Percentiles rank a stretch among this genome's conserved stretches.
Evolutionary conservation across 2,888 invertebrate genomes (phyloP).

Genomic region (Eupithecia insigniata): DNA sequence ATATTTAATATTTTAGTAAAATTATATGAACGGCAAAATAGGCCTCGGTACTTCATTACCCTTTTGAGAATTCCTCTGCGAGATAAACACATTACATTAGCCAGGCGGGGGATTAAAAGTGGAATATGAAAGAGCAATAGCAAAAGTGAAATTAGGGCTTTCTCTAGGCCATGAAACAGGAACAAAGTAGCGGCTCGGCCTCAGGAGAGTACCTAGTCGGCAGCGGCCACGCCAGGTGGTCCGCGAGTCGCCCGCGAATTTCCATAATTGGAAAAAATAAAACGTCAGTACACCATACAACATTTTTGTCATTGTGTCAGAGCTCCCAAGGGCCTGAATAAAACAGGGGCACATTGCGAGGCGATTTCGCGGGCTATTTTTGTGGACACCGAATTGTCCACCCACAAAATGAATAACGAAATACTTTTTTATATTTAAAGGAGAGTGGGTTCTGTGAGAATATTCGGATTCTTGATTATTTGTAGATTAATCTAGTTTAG

Average conservation of each 20-base stretch:
- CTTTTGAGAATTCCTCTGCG: constrained; percentile 21
- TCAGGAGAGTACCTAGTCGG: constrained; percentile 40
- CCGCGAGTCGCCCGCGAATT: constrained; percentile 64
- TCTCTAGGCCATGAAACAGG: constrained; percentile 58
- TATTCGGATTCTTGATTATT: constrained; percentile 21
- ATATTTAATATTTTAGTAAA: constrained; percentile 40
- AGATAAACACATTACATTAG: constrained; percentile 27
- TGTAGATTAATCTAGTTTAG: constrained; percentile 38
- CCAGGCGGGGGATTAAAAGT: constrained; percentile 23
- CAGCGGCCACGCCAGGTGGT: constrained; percentile 64
- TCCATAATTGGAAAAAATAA: constrained; percentile 74
- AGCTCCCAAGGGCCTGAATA: constrained; percentile 76
- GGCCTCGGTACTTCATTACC: constrained; percentile 51
- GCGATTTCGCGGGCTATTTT: constrained; percentile 71
- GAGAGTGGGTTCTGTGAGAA: constrained; percentile 16
- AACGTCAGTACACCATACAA: constrained; percentile 70
- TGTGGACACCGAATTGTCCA: constrained; percentile 63
- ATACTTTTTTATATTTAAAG: constrained; percentile 34
- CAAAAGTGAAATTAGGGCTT: constrained; percentile 69
- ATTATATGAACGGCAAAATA: constrained; percentile 45
- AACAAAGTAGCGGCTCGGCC: constrained; percentile 55
- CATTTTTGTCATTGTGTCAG: constrained; percentile 74
- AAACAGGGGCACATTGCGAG: constrained; percentile 71
- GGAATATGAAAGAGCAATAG: constrained; percentile 35
- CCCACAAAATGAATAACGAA: constrained; percentile 56